Percentiles rank a stretch among this genome's conserved stretches.
These are phyloP conservation scores for Heterocephalus glaber DNA, from an alignment of 2,113 vertebrate genomes.

Conservation along the genomic window DNA sequence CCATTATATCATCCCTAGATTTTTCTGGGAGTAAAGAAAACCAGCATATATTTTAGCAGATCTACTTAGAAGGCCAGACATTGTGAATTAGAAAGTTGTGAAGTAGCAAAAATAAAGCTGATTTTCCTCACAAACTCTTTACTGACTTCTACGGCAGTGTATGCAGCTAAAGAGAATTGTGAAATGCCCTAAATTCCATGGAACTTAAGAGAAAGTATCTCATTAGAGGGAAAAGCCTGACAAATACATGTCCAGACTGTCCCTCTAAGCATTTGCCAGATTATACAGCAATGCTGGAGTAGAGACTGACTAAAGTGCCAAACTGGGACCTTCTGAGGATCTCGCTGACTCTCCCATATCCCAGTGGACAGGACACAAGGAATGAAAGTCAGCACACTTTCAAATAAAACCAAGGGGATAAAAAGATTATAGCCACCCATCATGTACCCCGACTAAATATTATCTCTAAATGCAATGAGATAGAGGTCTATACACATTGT, in stretches of 20 bases:
- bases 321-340: not conserved
- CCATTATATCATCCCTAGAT: too few relatives aligned
- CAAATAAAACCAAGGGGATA: accelerated
- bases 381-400: accelerated
- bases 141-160: not conserved
- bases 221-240: not conserved
- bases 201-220: not conserved
- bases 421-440: too few relatives aligned
- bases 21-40: not conserved
- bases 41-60: not conserved
- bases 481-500: not conserved
- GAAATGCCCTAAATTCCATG: not conserved
- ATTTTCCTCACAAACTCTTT: not conserved
- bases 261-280: not conserved
- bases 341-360: not conserved
- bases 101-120: not conserved
- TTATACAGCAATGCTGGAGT: not conserved
- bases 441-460: too few relatives aligned
- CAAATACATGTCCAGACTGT: not conserved
- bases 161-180: not conserved
- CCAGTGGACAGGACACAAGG: not conserved
- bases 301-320: too few relatives aligned
- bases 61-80: not conserved
- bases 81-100: not conserved
- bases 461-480: too few relatives aligned